Evolutionary conservation across 2,113 vertebrate species (phyloP), one percentile per base, ranked within the genome.

Genomic region (Heloderma charlesbogerti): DNA sequence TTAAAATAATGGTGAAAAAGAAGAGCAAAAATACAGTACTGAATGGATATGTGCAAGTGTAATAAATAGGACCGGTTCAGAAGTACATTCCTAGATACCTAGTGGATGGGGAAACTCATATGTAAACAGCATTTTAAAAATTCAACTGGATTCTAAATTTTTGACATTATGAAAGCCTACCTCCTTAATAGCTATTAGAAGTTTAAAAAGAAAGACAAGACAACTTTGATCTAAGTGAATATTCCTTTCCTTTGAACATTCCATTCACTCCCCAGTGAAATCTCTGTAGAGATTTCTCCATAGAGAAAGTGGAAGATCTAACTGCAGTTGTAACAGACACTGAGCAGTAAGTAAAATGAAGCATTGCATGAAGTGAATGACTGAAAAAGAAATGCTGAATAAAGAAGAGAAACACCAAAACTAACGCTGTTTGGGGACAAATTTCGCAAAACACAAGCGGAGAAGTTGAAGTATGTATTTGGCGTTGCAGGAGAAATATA

Each of bases 311-410:
- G 83, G 43, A 0, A 1, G 87, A 92, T 87, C 63, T 81, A 81
- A 69, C 82, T 77, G 25, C 80, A 1, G 2, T 63, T 86, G 90
- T 82, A 48, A 43, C 22, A 20, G 12, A 90, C 86, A 45, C 48
- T 86, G 40, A 91, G 45, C 1, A 40, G 13, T 80, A 3, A 69
- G 3, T 3, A 78, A 93, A 89, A 54, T 2, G 0, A 29, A 7
- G 0, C 66, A n/a, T 13, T 60, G 0, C 67, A 85, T 92, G 89
- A 88, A 72, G 81, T 84, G 31, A 69, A 3, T 5, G 34, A 27
- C 89, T 93, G 45, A 37, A 92, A 87, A 29, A 82, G 79, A 89
- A 89, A 85, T 54, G 69, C 2, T 0, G 15, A 51, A 93, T 79
- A 54, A 43, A 66, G 88, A 87, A 1, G 31, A 86, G 66, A 45